Percentiles rank a stretch among this genome's conserved stretches.
Conservation (phyloP, 2,888 invertebrate genomes). For the Synergus laeviventris region DNA sequence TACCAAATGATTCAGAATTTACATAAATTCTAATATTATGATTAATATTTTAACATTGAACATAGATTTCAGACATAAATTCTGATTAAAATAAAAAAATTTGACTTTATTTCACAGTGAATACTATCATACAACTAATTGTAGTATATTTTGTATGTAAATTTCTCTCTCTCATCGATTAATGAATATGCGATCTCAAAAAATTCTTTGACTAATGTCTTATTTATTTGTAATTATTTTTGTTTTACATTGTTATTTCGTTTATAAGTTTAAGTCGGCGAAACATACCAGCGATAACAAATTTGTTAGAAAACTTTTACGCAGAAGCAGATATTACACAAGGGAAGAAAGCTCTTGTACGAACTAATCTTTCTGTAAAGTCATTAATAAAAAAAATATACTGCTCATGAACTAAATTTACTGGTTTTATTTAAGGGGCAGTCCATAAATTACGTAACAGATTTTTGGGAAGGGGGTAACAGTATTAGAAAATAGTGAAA, state of each 20-base stretch:
- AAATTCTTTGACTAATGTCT: background rate
- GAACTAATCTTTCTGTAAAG: background rate
- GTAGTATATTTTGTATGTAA: background rate
- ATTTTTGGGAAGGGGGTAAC: too few relatives aligned
- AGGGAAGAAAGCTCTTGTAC: conserved; percentile 25
- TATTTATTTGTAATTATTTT: background rate
- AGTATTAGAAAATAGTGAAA: too few relatives aligned
- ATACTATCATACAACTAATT: background rate
- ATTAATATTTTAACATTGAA: background rate
- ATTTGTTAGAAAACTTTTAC: background rate
- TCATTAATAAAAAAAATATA: background rate
- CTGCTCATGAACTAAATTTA: background rate
- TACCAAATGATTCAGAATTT: background rate
- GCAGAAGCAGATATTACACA: conserved; percentile 1
- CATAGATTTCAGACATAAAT: background rate
- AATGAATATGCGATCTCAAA: background rate
- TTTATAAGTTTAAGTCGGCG: background rate
- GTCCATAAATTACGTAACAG: too few relatives aligned
- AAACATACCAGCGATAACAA: background rate
- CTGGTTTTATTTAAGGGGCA: conserved; percentile 2
- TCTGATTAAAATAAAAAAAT: background rate
- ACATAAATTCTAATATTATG: background rate
- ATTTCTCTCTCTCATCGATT: background rate
- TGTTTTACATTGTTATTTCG: background rate
- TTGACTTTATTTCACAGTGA: background rate